These are phyloP conservation scores for Nyctalus aviator DNA, from an alignment of 2,797 vertebrate genomes.

Conservation along the genomic window DNA sequence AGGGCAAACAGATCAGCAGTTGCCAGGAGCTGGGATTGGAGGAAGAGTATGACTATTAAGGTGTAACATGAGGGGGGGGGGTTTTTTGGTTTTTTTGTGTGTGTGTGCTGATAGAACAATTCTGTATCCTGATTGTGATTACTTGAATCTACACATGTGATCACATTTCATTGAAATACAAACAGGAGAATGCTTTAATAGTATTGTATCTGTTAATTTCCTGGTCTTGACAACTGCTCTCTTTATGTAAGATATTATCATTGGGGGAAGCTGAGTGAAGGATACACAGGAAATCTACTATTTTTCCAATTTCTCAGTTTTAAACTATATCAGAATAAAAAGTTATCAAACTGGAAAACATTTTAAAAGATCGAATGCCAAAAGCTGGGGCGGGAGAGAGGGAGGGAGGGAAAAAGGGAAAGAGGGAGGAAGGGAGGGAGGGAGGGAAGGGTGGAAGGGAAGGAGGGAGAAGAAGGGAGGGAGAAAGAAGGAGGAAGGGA, in stretches of 20 bases:
- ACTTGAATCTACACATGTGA: not conserved
- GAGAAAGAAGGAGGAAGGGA: not conserved
- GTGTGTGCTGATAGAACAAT: not conserved
- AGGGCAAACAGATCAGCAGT: not conserved
- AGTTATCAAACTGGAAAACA: not conserved
- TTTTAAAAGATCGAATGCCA: not conserved
- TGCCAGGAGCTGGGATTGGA: not conserved
- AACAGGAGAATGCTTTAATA: not conserved
- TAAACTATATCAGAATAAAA: conserved; percentile 44
- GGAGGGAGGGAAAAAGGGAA: not conserved
- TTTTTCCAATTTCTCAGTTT: conserved; percentile 23
- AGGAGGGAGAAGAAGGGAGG: not conserved
- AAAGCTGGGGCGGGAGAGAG: not conserved
- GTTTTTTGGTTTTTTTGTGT: not conserved
- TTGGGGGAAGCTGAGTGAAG: not conserved
- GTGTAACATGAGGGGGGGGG: not conserved
- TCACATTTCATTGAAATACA: not conserved
- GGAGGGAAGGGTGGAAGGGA: not conserved
- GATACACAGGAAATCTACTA: not conserved
- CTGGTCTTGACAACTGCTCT: not conserved
- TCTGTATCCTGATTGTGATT: not conserved
- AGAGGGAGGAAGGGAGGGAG: not conserved
- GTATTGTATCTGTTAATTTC: not conserved
- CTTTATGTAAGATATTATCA: not conserved
- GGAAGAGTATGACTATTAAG: not conserved